Base-by-base conservation (phyloP, 2,797 vertebrate genomes). In the Gobio occitaniae region DNA sequence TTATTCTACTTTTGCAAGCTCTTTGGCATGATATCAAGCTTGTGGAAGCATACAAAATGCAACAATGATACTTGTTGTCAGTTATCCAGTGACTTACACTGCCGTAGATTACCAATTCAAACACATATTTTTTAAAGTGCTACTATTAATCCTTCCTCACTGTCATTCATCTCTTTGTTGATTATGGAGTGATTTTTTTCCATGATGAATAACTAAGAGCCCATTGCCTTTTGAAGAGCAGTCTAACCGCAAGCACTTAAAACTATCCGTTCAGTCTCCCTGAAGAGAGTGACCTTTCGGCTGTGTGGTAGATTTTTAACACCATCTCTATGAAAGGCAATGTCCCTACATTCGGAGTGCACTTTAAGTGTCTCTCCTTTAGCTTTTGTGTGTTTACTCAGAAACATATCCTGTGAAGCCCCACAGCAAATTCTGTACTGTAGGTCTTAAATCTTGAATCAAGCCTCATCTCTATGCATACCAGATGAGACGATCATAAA, bases 211-310 rank as follows among this genome's bases (percentile, higher is more conserved):
- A 77, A 66, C 87, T 88, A 89, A 92, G 87, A 89, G 84, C 84
- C 86, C 81, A 74, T 85, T 88, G 88, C 86, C 90, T 87, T 92
- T 90, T 78, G 69, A 91, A 88, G 86, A 90, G 90, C 89, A 79
- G 87, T 87, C 72, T 66, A 85, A 90, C 89, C 87, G 89, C 85
- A 92, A 92, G 93, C 93, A 94, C 92, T 94, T 94, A 82, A 91
- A 91, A 91, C 92, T 90, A 90, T 92, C 90, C 78, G 91, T 92
- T 90, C 90, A 89, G 86, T 82, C 89, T 92, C 93, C 91, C 93
- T 80, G 44, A 92, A 92, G 93, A 88, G 84, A 76, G 7, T 89
- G 80, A 91, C 75, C 90, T 92, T 92, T 94, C 63, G 47, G 71
- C 44, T 83, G 80, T 79, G 69, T 78, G 68, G 88, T 89, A 76